Evolutionary conservation across 2,113 vertebrate genomes (phyloP), one percentile per base, ranked within the genome.

Genomic region (Toxotes jaculatrix): DNA sequence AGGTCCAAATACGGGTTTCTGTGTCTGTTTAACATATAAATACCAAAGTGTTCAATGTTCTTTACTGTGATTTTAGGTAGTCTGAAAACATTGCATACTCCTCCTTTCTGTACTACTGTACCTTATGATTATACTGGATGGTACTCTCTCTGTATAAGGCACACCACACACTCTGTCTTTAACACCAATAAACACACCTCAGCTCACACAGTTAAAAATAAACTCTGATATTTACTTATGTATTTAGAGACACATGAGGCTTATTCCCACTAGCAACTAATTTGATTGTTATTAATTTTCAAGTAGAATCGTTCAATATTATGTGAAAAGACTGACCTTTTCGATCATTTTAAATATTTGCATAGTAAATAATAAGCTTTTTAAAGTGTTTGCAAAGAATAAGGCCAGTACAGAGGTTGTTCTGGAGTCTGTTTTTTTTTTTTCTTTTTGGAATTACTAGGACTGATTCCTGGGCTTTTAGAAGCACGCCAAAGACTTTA

Each of bases 401-500:
- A 21, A 86, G 82, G 80, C 77, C 77, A 63, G 76, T 40, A 53
- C 62, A 80, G 36, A 62, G 56, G 75, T 42, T 78, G 38, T 79
- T 83, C 76, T 80, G 60, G 74, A 66, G 47, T 74, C n/a, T 38
- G 12, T 67, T 61, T 69, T 63, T 69, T 77, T 23, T 9, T 31
- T 62, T 64, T 17, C 51, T 79, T 80, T 86, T 79, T 71, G 86
- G 87, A 87, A 69, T 86, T 64, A 38, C 87, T 67, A 63, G 56
- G 72, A 87, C 75, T 7, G 65, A 76, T 77, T 85, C 67, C 65
- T 36, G 77, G 79, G 79, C 66, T 79, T 85, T 87, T 85, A 81
- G 71, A 82, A 84, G 82, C 74, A 53, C 53, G 75, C 73, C 84
- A 87, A 77, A 73, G 74, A 81, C 88, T 94, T 94, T 92, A 94